A percentile compares a stretch with the other conserved stretches of the same genome.
These are phyloP conservation scores for Apostichopus japonicus DNA, from an alignment of 35 echinoderm and acorn worm species.

Conservation along the genomic window DNA sequence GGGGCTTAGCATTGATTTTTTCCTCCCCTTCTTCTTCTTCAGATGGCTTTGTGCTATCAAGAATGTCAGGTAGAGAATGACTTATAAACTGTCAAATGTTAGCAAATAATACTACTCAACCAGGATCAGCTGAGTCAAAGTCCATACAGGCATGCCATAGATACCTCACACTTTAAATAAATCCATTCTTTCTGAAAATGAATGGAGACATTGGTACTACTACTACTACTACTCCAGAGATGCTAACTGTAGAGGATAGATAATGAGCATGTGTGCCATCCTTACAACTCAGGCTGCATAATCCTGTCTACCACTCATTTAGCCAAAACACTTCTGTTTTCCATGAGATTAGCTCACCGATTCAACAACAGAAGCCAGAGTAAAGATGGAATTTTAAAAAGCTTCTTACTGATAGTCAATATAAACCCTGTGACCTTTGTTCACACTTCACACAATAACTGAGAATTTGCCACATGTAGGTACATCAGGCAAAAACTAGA, in stretches of 20 bases:
- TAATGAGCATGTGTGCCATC: too few relatives aligned
- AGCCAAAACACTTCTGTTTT: background rate
- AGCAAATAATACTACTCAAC: background rate
- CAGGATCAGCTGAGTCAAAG: background rate
- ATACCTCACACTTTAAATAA: background rate
- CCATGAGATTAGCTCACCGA: conserved; percentile 1
- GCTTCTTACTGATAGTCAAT: background rate
- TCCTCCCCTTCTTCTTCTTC: background rate
- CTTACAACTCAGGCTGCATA: too few relatives aligned
- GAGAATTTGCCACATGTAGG: background rate
- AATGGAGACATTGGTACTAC: background rate
- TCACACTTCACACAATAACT: background rate
- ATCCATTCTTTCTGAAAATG: background rate
- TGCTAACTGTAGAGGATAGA: too few relatives aligned
- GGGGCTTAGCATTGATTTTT: conserved; percentile 41
- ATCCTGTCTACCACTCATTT: too few relatives aligned
- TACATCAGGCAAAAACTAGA: background rate
- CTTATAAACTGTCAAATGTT: conserved; percentile 5
- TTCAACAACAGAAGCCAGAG: conserved; percentile 32
- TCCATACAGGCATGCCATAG: background rate
- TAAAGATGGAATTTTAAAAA: background rate
- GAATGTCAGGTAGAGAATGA: background rate
- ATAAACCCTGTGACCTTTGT: conserved; percentile 13
- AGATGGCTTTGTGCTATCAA: background rate
- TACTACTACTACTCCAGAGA: too few relatives aligned